Percentiles rank a stretch among this genome's conserved stretches.
phyloP scores from a whole-genome alignment of 2,797 vertebrate genomes.

The Typhlichthys subterraneus region DNA sequence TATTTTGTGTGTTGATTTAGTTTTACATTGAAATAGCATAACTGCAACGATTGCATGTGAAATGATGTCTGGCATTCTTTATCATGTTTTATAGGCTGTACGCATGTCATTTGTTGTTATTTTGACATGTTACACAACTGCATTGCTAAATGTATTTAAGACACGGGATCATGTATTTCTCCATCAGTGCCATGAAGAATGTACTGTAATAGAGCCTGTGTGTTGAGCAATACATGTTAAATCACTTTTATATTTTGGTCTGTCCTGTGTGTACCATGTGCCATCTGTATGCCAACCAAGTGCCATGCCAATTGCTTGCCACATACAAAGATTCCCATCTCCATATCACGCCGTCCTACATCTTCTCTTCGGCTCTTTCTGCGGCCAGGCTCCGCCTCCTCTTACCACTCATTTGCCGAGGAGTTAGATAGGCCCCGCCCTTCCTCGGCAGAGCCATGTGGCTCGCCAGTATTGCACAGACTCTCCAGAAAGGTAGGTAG shows the following conservation, averaged over 20 bases:
- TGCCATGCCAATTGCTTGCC: constrained; percentile 81
- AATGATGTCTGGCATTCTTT: too few species aligned
- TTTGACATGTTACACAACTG: constrained; percentile 11
- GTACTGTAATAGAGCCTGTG: constrained; percentile 21
- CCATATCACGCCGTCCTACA: constrained; percentile 72
- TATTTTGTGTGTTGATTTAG: too few species aligned
- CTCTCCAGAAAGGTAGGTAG: constrained; percentile 66
- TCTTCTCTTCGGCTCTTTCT: constrained; percentile 66
- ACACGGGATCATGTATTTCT: constrained; percentile 13
- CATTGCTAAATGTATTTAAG: neutral
- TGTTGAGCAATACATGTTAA: constrained; percentile 29
- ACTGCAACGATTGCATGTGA: too few species aligned
- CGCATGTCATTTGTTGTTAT: neutral
- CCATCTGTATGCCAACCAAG: constrained; percentile 70
- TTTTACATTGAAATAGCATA: too few species aligned
- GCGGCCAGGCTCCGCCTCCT: constrained; percentile 78
- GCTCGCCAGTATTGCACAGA: constrained; percentile 58
- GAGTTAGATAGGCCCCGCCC: constrained; percentile 75
- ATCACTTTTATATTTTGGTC: constrained; percentile 39
- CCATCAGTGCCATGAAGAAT: neutral
- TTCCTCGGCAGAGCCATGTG: constrained; percentile 76
- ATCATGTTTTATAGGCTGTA: too few species aligned
- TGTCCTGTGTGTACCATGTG: constrained; percentile 27
- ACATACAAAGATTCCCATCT: constrained; percentile 90
- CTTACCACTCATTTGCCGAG: constrained; percentile 67